A percentile compares a stretch with the other conserved stretches of the same genome.
phyloP scores from a whole-genome alignment of 1,140 invertebrate genomes.

The Drosophila subpulchrella region DNA sequence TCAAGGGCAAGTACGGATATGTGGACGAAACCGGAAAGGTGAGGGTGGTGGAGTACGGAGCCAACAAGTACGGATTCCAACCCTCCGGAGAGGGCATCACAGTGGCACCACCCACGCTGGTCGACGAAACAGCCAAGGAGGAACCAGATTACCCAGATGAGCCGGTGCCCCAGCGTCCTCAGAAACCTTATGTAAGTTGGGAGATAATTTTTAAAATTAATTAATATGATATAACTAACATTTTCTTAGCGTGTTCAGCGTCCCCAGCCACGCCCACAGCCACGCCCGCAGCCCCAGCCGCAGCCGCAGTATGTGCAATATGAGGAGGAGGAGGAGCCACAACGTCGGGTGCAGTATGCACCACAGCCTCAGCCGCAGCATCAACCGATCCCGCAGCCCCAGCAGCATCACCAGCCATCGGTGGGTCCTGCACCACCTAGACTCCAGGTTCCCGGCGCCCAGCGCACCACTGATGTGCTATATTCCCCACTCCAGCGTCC shows the following conservation, averaged over 20 bases:
- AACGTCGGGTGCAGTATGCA: slow-evolving; percentile 74
- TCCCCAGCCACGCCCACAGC: slow-evolving; percentile 71
- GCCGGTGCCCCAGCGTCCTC: slow-evolving; percentile 72
- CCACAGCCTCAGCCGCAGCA: slow-evolving; percentile 68
- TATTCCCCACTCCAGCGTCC: slow-evolving; percentile 77
- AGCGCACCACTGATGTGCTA: slow-evolving; percentile 79
- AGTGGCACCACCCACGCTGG: slow-evolving; percentile 91
- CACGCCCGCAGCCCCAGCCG: slow-evolving; percentile 62
- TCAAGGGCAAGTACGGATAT: slow-evolving; percentile 94
- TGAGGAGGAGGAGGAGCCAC: slow-evolving; percentile 75
- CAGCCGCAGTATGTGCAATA: slow-evolving; percentile 82
- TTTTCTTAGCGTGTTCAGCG: slow-evolving; percentile 53
- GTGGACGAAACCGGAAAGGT: slow-evolving; percentile 92
- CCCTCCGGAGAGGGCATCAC: slow-evolving; percentile 94
- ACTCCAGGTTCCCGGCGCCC: slow-evolving; percentile 81
- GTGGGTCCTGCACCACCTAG: slow-evolving; percentile 73
- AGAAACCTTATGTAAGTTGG: slow-evolving; percentile 75
- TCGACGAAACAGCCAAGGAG: slow-evolving; percentile 88
- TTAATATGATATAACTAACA: not conserved
- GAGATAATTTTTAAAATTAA: too few species aligned
- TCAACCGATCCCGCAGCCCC: slow-evolving; percentile 57
- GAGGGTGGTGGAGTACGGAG: slow-evolving; percentile 94
- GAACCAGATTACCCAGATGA: slow-evolving; percentile 85
- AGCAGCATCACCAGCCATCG: slow-evolving; percentile 50
- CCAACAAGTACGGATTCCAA: slow-evolving; percentile 94